Percentiles rank a stretch among this genome's conserved stretches.
These are phyloP conservation scores for Neoarius graeffei DNA, from an alignment of 2,113 vertebrate species.

Conservation along the genomic window DNA sequence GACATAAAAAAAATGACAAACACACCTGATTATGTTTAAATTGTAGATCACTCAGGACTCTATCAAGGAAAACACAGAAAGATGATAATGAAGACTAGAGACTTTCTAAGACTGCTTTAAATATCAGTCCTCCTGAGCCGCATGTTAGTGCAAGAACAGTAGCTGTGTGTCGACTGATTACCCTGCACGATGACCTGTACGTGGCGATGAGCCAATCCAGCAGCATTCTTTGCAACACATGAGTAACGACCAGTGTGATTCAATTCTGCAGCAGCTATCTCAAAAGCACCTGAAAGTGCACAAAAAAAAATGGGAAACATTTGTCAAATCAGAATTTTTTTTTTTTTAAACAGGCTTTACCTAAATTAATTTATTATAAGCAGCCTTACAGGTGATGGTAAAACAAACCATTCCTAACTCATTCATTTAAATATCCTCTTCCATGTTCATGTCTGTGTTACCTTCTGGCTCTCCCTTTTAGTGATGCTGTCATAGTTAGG, in stretches of 20 bases:
- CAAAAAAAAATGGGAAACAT: background rate
- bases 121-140: background rate
- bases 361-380: background rate
- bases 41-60: background rate
- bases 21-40: background rate
- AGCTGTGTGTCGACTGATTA: slow-evolving; percentile 57
- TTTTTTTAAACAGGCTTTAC: background rate
- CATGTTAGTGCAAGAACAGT: background rate
- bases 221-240: slow-evolving; percentile 82
- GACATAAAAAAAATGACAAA: background rate
- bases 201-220: slow-evolving; percentile 83
- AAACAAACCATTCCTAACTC: no score
- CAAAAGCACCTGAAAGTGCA: slow-evolving; percentile 78
- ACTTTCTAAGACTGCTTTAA: background rate
- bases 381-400: background rate
- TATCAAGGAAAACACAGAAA: background rate
- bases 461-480: no score
- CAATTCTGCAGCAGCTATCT: slow-evolving; percentile 80
- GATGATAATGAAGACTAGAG: background rate
- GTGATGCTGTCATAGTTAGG: no score
- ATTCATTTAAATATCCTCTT: background rate
- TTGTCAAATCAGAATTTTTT: background rate
- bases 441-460: background rate
- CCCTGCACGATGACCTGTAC: slow-evolving; percentile 86
- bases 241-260: slow-evolving; percentile 84